Evolutionary conservation across 2,797 vertebrate genomes (phyloP), one percentile per base, ranked within the genome.

Genomic region (Loriculus beryllinus): DNA sequence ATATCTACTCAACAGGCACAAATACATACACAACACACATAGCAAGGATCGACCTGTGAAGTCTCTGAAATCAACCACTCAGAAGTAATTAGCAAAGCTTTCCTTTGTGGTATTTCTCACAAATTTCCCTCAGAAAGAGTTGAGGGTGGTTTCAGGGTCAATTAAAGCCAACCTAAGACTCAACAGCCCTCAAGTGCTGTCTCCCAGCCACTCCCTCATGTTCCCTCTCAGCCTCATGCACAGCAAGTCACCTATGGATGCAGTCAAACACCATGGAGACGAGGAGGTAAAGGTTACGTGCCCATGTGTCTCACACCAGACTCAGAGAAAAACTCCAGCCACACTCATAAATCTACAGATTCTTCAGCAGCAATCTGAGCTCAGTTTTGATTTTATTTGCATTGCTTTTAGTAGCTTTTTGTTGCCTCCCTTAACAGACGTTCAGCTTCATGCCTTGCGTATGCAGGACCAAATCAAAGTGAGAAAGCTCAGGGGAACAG

Each of bases 181-280:
- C 15, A 70, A 80, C 7, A 82, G 14, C 15, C 19, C 62, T 70
- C 29, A 77, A 56, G 22, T 39, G 11, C 25, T 33, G 4, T 13
- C 22, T 75, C 20, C 4, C 10, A 0, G 1, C 4, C 18, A 48
- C 6, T 4, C 6, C 6, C 3, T 74, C 23, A 12, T 1, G 0
- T 22, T 89, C 64, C 12, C 8, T 68, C 45, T 60, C 45, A 78
- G 16, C 14, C 7, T 49, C 39, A 45, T 15, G 51, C 16, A n/a
- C 23, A 67, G 47, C 16, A 71, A 80, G n/a, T 60, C 37, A 64
- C 28, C n/a, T 67, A 47, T 26, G 9, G 13, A n/a, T 16, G 18
- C 23, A 42, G 29, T 14, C 31, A 42, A 12, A 33, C 90, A n/a
- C 14, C 4, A 4, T 48, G 82, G 13, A 35, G 69, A 20, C 33